phyloP scores from a whole-genome alignment of 2,113 vertebrate species.

The Bucco capensis region DNA sequence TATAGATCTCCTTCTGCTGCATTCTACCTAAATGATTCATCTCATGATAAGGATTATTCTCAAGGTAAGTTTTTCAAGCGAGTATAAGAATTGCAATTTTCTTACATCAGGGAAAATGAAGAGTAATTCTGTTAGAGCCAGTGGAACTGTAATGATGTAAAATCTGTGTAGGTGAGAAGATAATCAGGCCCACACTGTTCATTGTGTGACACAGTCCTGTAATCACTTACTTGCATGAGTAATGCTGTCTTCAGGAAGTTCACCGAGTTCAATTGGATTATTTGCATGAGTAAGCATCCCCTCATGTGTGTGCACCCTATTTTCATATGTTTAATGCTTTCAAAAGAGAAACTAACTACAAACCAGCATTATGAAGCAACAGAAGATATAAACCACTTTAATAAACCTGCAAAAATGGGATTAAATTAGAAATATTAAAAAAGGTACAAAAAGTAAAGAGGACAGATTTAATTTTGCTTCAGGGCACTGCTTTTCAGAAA shows the following conservation, averaged over 20 bases:
- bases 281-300: slow-evolving; percentile 58
- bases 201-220: slow-evolving; percentile 44
- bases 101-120: not conserved
- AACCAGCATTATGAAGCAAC: not conserved
- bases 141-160: slow-evolving; percentile 6
- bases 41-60: not conserved
- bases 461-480: not conserved
- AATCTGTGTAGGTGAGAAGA: slow-evolving; percentile 50
- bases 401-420: not conserved
- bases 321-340: slow-evolving; percentile 35
- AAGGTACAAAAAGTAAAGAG: not conserved
- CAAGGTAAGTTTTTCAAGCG: not conserved
- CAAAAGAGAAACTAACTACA: slow-evolving; percentile 25
- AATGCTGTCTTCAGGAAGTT: slow-evolving; percentile 63
- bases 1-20: not conserved
- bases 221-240: slow-evolving; percentile 62
- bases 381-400: not conserved
- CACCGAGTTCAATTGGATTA: slow-evolving; percentile 52
- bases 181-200: slow-evolving; percentile 18
- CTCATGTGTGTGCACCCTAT: slow-evolving; percentile 55
- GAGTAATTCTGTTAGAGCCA: not conserved
- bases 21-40: not conserved
- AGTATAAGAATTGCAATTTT: not conserved
- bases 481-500: slow-evolving; percentile 15
- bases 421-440: not conserved